These are phyloP conservation scores for Acinonyx jubatus DNA, from an alignment of 2,113 vertebrate species.

Conservation along the genomic window DNA sequence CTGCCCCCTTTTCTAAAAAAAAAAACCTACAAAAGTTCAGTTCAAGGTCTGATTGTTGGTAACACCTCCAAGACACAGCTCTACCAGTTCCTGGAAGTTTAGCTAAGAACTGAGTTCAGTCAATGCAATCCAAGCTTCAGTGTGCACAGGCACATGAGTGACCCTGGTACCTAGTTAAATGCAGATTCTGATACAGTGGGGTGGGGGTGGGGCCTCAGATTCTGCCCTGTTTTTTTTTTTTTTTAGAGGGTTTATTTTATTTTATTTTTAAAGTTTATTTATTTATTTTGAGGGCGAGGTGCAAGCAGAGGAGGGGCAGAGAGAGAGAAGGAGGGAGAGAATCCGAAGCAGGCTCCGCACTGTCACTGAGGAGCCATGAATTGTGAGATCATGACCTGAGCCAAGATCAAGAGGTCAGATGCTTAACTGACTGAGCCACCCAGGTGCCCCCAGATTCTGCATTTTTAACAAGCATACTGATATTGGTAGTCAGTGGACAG, in stretches of 20 bases:
- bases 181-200: background rate
- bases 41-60: background rate
- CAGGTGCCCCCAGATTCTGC: background rate
- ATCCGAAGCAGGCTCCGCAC: too few species aligned
- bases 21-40: background rate
- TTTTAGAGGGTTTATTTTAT: too few species aligned
- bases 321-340: too few species aligned
- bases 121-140: too few species aligned
- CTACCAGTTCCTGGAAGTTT: background rate
- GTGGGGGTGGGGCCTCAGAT: background rate
- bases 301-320: too few species aligned
- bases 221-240: too few species aligned
- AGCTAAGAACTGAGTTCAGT: background rate
- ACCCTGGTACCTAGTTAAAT: background rate
- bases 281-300: too few species aligned
- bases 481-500: background rate
- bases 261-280: too few species aligned
- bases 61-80: background rate
- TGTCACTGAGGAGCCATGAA: too few species aligned
- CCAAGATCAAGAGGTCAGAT: too few species aligned
- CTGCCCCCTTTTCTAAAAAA: background rate
- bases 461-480: background rate
- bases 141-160: accelerated
- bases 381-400: too few species aligned
- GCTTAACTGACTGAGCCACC: too few species aligned